Conservation (phyloP, 2,797 vertebrate species). For the Neopelma chrysocephalum region DNA sequence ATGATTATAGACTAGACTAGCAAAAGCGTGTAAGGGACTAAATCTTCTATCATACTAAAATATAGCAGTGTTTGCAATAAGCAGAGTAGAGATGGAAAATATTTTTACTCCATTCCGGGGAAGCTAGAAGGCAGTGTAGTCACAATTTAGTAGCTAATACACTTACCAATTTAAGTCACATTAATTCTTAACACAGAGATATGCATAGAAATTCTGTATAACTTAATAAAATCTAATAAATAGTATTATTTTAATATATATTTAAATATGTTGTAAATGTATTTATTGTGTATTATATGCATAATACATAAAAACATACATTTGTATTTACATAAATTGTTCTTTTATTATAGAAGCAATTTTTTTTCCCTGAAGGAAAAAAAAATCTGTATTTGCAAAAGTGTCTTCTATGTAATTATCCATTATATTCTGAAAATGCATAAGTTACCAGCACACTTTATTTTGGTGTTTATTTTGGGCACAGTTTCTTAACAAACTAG, state of each 20-base stretch:
- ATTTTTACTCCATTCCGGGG: background rate
- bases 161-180: background rate
- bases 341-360: background rate
- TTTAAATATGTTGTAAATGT: background rate
- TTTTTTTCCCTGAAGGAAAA: rapidly evolving
- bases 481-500: background rate
- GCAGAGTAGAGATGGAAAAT: background rate
- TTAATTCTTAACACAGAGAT: background rate
- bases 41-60: background rate
- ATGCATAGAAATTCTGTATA: background rate
- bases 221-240: background rate
- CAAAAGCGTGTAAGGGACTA: background rate
- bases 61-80: background rate
- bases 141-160: background rate
- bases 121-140: background rate
- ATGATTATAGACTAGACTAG: background rate
- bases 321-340: background rate
- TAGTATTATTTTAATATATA: background rate
- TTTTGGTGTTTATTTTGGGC: background rate
- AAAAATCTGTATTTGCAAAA: background rate
- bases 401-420: background rate
- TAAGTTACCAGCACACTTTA: background rate
- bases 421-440: background rate
- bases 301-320: no score
- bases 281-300: background rate